Evolutionary conservation across 2,797 vertebrate species (phyloP).

Genomic region (Mormyrops attenuatus): DNA sequence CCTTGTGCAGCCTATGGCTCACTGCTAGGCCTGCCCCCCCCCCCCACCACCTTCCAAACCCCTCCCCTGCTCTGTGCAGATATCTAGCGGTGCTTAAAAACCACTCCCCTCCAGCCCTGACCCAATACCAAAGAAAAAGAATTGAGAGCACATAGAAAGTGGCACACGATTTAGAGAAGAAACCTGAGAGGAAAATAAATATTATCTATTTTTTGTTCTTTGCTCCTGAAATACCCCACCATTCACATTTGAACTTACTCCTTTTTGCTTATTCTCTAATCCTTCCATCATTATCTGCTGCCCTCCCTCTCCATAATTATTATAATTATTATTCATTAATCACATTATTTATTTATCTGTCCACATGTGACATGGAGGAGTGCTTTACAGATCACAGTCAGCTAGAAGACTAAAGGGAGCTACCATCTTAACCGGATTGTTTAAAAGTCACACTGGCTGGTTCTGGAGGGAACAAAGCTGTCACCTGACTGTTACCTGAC

Average conservation of each 20-base stretch:
- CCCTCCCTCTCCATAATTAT: background rate
- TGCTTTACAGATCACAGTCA: background rate
- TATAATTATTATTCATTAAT: background rate
- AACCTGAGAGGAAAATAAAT: background rate
- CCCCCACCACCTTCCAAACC: background rate
- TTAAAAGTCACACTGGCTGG: background rate
- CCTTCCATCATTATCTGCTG: background rate
- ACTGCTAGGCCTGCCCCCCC: background rate
- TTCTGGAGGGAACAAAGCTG: background rate
- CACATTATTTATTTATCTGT: background rate
- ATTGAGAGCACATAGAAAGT: background rate
- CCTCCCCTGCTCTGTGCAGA: background rate
- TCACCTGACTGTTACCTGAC: background rate
- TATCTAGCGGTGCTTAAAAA: background rate
- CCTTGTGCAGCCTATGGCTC: background rate
- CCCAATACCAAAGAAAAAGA: background rate
- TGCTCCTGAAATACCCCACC: background rate
- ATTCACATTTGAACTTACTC: background rate
- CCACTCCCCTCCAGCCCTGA: background rate
- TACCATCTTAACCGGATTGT: background rate
- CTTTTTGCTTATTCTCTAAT: background rate
- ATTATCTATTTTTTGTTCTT: background rate
- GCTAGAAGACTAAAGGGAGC: background rate
- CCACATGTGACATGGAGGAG: background rate
- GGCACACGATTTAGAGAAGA: background rate